A percentile compares a stretch with the other conserved stretches of the same genome.
Conservation (phyloP, 2,888 invertebrate genomes). For the Pollenia labialis region DNA sequence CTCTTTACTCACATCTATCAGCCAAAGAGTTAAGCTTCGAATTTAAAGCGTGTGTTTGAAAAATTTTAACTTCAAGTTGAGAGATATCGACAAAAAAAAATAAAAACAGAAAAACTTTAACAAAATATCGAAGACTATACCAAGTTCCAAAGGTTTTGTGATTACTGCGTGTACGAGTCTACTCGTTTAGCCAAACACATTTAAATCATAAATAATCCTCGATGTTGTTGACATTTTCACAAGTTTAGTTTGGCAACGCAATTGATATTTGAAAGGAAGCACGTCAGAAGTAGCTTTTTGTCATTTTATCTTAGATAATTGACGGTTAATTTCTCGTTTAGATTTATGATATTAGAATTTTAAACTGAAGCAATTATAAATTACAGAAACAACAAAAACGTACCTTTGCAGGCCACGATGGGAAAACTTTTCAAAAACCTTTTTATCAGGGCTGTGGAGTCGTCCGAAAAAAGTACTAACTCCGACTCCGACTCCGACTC, state of each 20-base stretch:
- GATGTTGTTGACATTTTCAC: slow-evolving; percentile 57
- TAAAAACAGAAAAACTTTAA: background rate
- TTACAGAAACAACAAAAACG: too few relatives aligned
- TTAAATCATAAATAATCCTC: slow-evolving; percentile 62
- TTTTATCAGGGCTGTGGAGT: too few relatives aligned
- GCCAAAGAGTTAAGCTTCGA: slow-evolving; percentile 2
- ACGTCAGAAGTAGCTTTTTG: background rate
- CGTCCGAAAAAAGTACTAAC: too few relatives aligned
- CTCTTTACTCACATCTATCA: background rate
- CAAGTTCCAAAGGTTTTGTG: slow-evolving; percentile 23
- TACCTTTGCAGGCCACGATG: too few relatives aligned
- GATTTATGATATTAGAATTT: background rate
- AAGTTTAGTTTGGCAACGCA: slow-evolving; percentile 13
- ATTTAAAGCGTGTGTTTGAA: slow-evolving; percentile 16
- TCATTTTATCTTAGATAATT: slow-evolving; percentile 5
- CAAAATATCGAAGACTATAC: slow-evolving; percentile 24
- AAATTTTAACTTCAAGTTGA: background rate
- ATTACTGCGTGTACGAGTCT: background rate
- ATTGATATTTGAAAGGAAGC: background rate
- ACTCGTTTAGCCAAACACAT: slow-evolving; percentile 13
- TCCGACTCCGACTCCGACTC: too few relatives aligned
- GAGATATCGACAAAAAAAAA: slow-evolving; percentile 7
- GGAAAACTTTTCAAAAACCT: too few relatives aligned
- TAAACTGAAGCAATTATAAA: too few relatives aligned
- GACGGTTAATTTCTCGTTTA: background rate